A percentile compares a stretch with the other conserved stretches of the same genome.
phyloP scores from a whole-genome alignment of 2,797 vertebrate species.

The Peromyscus nudipes region DNA sequence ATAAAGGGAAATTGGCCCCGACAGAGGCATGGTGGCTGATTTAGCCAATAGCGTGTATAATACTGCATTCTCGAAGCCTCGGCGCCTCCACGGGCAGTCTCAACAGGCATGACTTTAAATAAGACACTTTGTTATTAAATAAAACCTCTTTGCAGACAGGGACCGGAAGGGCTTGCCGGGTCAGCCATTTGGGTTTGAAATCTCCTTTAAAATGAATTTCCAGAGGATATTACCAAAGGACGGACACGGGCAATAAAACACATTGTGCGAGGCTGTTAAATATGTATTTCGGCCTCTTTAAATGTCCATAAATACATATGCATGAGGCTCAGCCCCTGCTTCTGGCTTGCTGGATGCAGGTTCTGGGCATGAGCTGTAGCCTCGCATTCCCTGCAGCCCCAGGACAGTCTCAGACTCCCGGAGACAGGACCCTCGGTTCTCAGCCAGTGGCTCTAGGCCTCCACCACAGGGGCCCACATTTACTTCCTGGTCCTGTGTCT shows the following conservation, averaged over 20 bases:
- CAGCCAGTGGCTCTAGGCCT: not conserved
- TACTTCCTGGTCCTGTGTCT: not conserved
- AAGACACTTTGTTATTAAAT: constrained; percentile 83
- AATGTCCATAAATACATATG: constrained; percentile 50
- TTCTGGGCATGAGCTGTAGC: not conserved
- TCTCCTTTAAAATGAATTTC: constrained; percentile 83
- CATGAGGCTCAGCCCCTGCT: not conserved
- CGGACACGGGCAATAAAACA: constrained; percentile 83
- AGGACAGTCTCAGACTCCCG: rapidly evolving
- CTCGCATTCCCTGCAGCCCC: rapidly evolving
- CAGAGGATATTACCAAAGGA: constrained; percentile 79
- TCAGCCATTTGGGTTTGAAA: constrained; percentile 82
- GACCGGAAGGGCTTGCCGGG: constrained; percentile 66
- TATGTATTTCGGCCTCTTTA: constrained; percentile 35
- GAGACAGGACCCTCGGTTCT: not conserved
- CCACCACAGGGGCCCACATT: not conserved
- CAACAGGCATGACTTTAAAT: constrained; percentile 74
- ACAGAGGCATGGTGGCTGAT: not conserved
- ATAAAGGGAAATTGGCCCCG: constrained; percentile 35
- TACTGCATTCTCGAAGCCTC: not conserved
- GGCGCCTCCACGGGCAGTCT: not conserved
- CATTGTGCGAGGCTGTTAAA: not conserved
- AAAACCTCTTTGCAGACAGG: constrained; percentile 77
- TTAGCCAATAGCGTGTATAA: not conserved
- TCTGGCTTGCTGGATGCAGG: not conserved